Base-by-base conservation (phyloP, 2,888 invertebrate genomes). In the Tuberolachnus salignus region DNA sequence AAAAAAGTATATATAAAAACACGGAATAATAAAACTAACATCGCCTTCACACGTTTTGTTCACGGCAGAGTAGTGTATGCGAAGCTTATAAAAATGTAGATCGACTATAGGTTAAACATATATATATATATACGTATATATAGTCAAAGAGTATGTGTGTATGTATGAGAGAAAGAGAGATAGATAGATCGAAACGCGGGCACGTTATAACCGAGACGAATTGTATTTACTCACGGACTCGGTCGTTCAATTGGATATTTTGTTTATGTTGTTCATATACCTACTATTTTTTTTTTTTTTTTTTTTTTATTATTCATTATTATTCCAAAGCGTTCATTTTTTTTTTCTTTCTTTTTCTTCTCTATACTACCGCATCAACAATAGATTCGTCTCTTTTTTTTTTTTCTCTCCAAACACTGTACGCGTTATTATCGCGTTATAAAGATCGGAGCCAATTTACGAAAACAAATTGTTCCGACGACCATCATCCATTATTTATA, bases 161-260 rank as follows among this genome's bases (percentile, higher is more conserved):
- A 13, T 44, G 63, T 44, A 16, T 23, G 23, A 23, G 23, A 14
- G 21, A 14, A 9, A 23, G 49, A 49, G 49, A 13, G 53, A 69
- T 34, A 46, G 57, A 57, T 44, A 59, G 42, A 46, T 34, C 63
- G 53, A 64, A 53, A 53, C 63, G 46, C 75, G 66, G 67, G 78
- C 78, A 78, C 78, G 78, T 78, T 78, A 78, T 78, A 69, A 78
- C 78, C 78, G 78, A 69, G 61, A 78, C 78, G 78, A 78, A 78
- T 78, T 78, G 78, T 78, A 78, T 78, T 78, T 78, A 69, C 78
- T 78, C 78, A 78, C 78, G 78, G 78, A 78, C 78, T 61, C 34
- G 59, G 69, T 61, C n/a, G 69, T 78, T 78, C 69, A 78, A 78
- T 78, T 78, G 78, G 59, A 78, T n/a, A n/a, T 78, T 78, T 78